Evolutionary conservation across 2,888 invertebrate genomes (phyloP).

Genomic region (Hydrotaea cyrtoneurina): DNA sequence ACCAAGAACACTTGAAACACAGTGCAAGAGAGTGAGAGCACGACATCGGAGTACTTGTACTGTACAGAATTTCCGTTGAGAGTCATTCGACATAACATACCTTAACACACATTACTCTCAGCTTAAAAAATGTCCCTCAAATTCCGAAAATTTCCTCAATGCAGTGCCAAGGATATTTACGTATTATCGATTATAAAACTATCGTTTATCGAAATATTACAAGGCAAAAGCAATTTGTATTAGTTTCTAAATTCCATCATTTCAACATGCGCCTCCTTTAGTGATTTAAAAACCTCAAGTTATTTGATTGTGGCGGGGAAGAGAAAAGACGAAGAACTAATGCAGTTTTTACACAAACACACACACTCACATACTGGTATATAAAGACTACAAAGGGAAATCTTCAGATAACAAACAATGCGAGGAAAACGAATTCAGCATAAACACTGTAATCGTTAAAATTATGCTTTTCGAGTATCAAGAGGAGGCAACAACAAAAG

Average conservation of each 20-base stretch:
- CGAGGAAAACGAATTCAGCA: slow-evolving; percentile 39
- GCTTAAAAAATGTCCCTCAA: too few relatives aligned
- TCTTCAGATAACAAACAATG: slow-evolving; percentile 17
- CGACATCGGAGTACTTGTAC: too few relatives aligned
- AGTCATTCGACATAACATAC: too few relatives aligned
- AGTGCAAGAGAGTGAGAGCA: too few relatives aligned
- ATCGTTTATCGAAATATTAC: too few relatives aligned
- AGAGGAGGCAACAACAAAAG: slow-evolving; percentile 30
- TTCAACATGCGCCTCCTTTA: neutral
- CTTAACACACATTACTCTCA: too few relatives aligned
- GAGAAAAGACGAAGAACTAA: slow-evolving; percentile 33
- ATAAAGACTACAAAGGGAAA: slow-evolving; percentile 30
- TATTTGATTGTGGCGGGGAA: slow-evolving; percentile 5
- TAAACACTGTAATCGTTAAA: slow-evolving; percentile 48
- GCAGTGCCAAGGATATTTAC: too few relatives aligned
- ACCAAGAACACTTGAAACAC: too few relatives aligned
- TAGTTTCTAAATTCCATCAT: slow-evolving; percentile 10
- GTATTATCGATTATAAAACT: too few relatives aligned
- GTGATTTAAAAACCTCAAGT: neutral
- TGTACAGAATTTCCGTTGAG: too few relatives aligned
- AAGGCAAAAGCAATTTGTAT: too few relatives aligned
- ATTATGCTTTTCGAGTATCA: slow-evolving; percentile 23
- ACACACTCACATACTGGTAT: neutral
- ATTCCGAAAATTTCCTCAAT: too few relatives aligned
- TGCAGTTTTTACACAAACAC: slow-evolving; percentile 47